A percentile compares a stretch with the other conserved stretches of the same genome.
phyloP scores from a whole-genome alignment of 2,797 vertebrate genomes.

The Poeciliopsis turneri region DNA sequence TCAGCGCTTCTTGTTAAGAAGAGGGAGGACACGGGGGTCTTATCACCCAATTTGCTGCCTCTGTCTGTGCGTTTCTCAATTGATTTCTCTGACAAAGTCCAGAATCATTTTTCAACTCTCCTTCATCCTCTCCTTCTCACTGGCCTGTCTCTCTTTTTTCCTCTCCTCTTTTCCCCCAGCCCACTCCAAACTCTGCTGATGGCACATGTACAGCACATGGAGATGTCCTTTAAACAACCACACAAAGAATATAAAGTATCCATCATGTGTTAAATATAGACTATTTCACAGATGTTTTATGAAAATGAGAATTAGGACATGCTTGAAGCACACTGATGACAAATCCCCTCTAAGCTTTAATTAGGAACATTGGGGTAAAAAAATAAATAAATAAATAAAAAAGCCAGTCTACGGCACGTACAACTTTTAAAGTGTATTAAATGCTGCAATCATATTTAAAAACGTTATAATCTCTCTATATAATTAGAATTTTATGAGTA shows the following conservation, averaged over 20 bases:
- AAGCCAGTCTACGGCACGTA: conserved; percentile 74
- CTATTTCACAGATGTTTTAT: conserved; percentile 84
- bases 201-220: conserved; percentile 49
- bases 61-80: conserved; percentile 74
- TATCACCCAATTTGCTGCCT: conserved; percentile 79
- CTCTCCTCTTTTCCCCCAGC: conserved; percentile 30
- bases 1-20: conserved; percentile 74
- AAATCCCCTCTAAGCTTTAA: conserved; percentile 87
- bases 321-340: conserved; percentile 81
- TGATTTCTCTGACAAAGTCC: conserved; percentile 80
- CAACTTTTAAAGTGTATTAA: conserved; percentile 89
- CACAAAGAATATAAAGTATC: conserved; percentile 68
- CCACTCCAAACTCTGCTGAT: conserved; percentile 32
- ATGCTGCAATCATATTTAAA: conserved; percentile 87
- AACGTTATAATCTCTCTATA: conserved; percentile 83
- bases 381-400: conserved; percentile 66
- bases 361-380: conserved; percentile 80
- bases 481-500: conserved; percentile 86
- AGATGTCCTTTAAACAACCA: conserved; percentile 58
- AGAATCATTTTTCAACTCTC: conserved; percentile 75
- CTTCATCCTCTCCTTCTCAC: conserved; percentile 54
- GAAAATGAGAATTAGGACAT: conserved; percentile 86
- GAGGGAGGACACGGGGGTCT: conserved; percentile 74
- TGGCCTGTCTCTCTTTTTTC: conserved; percentile 44
- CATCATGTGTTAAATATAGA: conserved; percentile 79